A percentile compares a stretch with the other conserved stretches of the same genome.
phyloP scores from a whole-genome alignment of 2,113 vertebrate species.

The Tetrao urogallus region DNA sequence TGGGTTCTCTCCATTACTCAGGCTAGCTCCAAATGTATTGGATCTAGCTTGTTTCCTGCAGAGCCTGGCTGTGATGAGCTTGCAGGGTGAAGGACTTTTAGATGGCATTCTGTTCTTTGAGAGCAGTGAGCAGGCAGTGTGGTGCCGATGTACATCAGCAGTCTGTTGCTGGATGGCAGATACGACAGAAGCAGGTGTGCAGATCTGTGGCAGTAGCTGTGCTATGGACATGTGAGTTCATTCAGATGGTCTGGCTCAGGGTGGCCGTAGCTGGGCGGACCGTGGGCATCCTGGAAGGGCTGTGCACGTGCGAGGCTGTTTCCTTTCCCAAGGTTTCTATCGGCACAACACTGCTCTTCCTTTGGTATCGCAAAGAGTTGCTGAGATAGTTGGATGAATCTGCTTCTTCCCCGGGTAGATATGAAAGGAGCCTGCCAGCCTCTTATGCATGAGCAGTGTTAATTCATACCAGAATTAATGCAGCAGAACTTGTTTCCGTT shows the following conservation, averaged over 20 bases:
- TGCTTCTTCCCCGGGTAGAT: not conserved
- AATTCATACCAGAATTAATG: not conserved
- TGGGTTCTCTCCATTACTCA: not conserved
- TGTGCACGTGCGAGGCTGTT: not conserved
- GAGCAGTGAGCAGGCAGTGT: not conserved
- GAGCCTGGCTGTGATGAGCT: not conserved
- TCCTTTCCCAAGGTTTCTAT: not conserved
- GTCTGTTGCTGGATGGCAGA: rapidly evolving
- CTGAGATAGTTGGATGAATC: not conserved
- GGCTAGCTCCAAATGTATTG: not conserved
- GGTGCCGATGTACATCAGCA: not conserved
- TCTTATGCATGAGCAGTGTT: not conserved
- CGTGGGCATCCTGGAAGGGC: not conserved
- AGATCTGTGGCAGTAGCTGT: slow-evolving; percentile 20
- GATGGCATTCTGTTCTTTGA: not conserved
- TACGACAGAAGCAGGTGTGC: not conserved
- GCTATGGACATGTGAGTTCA: rapidly evolving
- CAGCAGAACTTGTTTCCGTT: not conserved
- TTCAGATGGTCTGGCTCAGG: not conserved
- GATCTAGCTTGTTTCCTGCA: not conserved
- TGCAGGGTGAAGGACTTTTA: not conserved
- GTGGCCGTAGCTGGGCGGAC: not conserved
- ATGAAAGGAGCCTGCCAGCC: not conserved
- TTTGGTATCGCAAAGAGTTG: not conserved
- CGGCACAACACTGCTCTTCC: not conserved